Conservation (phyloP, 2,113 vertebrate species). For the Cathartes aura region DNA sequence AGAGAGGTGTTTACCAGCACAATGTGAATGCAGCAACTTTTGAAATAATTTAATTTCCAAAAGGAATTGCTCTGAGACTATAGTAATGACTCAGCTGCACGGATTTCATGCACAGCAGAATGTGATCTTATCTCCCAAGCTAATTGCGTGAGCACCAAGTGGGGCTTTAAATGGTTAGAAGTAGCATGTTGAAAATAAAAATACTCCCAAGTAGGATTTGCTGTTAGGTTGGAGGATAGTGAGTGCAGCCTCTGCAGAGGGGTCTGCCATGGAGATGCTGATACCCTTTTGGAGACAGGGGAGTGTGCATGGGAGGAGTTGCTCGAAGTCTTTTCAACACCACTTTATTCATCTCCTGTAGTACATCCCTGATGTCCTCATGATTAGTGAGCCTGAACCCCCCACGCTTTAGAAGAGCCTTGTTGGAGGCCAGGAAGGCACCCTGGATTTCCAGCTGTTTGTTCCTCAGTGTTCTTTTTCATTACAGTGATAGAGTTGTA, state of each 20-base stretch:
- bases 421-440: neutral
- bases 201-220: neutral
- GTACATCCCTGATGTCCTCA: neutral
- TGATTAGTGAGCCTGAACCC: neutral
- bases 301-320: neutral
- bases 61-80: neutral
- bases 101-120: neutral
- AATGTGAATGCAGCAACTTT: neutral
- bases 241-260: neutral
- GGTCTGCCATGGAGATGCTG: neutral
- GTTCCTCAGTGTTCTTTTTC: neutral
- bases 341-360: neutral
- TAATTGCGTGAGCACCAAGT: neutral
- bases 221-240: neutral
- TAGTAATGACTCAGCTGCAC: neutral
- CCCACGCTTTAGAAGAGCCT: neutral
- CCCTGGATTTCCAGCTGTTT: neutral
- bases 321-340: neutral
- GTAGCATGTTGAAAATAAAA: neutral
- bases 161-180: neutral
- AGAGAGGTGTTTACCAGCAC: neutral
- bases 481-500: too few species aligned
- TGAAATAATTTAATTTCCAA: neutral
- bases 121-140: neutral
- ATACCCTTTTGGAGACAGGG: neutral